phyloP scores from a whole-genome alignment of 2,888 invertebrate genomes.

The Cryptus armator region DNA sequence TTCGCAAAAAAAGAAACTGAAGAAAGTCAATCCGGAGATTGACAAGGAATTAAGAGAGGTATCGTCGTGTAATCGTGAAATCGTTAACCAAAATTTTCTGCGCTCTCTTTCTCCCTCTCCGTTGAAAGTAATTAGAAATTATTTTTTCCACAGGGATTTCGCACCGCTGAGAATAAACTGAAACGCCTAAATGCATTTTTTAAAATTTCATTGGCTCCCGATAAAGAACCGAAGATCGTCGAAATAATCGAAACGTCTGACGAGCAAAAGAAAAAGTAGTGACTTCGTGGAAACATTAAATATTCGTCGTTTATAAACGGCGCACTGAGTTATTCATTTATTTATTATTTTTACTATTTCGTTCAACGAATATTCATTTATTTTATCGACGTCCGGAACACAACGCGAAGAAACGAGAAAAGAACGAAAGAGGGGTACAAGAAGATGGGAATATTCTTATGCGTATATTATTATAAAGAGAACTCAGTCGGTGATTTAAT shows the following conservation, averaged over 20 bases:
- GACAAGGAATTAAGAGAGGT: conserved; percentile 77
- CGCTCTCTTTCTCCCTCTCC: background rate
- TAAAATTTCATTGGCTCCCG: conserved; percentile 75
- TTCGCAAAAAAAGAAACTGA: conserved; percentile 76
- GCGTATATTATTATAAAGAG: background rate
- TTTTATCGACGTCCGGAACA: background rate
- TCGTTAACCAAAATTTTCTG: background rate
- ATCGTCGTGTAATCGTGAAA: background rate
- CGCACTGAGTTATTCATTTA: too few species aligned
- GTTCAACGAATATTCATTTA: too few species aligned
- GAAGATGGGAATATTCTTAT: background rate
- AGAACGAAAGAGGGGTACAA: background rate
- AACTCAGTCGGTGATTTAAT: background rate
- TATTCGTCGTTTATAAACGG: background rate
- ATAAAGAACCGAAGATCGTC: conserved; percentile 66
- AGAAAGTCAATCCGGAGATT: conserved; percentile 77
- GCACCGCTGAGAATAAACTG: conserved; percentile 76
- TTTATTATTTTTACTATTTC: too few species aligned
- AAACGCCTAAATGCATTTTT: conserved; percentile 76
- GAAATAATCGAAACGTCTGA: conserved; percentile 39
- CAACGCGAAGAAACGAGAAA: background rate
- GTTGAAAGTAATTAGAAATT: background rate
- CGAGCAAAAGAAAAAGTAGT: background rate
- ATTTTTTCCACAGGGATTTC: conserved; percentile 74
- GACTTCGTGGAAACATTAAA: background rate